Percentiles rank a stretch among this genome's conserved stretches.
phyloP scores from a whole-genome alignment of 2,113 vertebrate species.

The Emberiza fucata region DNA sequence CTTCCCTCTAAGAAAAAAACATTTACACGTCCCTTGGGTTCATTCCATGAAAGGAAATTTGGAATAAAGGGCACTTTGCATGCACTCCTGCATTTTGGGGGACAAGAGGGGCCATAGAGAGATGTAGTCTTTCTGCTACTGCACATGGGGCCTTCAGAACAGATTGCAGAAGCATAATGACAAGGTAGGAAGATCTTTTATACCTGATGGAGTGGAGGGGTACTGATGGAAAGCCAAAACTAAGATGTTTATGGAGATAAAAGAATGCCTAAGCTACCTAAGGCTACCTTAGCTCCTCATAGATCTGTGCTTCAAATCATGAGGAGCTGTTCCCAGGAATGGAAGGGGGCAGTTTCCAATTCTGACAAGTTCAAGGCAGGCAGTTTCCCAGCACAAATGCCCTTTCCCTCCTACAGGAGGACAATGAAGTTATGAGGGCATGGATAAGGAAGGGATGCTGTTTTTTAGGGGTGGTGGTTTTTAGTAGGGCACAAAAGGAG shows the following conservation, averaged over 20 bases:
- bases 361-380: not conserved
- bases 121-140: not conserved
- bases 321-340: not conserved
- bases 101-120: not conserved
- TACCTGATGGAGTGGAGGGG: not conserved
- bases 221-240: not conserved
- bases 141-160: not conserved
- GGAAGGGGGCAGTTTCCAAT: not conserved
- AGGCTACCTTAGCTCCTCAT: not conserved
- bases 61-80: not conserved
- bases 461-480: not conserved
- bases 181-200: not conserved
- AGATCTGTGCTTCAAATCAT: rapidly evolving
- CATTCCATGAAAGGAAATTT: not conserved
- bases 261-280: not conserved
- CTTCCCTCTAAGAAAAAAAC: not conserved
- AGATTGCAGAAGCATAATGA: not conserved
- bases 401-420: not conserved
- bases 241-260: not conserved
- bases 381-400: not conserved
- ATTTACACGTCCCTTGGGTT: not conserved
- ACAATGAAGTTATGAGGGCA: not conserved
- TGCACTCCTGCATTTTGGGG: not conserved
- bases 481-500: not conserved
- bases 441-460: not conserved